A percentile compares a stretch with the other conserved stretches of the same genome.
Evolutionary conservation across 2,888 invertebrate genomes (phyloP).

Genomic region (Cataglyphis albicans): DNA sequence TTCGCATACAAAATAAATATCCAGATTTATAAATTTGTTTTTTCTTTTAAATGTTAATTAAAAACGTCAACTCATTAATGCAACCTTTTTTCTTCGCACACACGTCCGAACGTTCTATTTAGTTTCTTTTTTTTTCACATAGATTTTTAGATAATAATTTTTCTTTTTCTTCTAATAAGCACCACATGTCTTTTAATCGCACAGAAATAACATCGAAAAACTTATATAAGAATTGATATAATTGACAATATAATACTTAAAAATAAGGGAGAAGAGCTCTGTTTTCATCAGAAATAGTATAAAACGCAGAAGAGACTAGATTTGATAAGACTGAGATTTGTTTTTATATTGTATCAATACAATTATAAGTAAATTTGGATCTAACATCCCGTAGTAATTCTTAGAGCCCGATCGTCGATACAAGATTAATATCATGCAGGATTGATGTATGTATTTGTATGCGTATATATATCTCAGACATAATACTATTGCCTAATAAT

Average conservation of each 20-base stretch:
- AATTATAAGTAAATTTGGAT: constrained; percentile 10
- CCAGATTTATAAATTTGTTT: constrained; percentile 13
- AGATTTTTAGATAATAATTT: neutral
- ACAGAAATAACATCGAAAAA: constrained; percentile 14
- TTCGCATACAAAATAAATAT: constrained; percentile 22
- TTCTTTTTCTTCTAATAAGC: constrained; percentile 26
- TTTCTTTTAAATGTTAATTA: neutral
- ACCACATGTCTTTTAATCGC: constrained; percentile 18
- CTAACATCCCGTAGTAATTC: constrained; percentile 6
- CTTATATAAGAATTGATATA: constrained; percentile 11
- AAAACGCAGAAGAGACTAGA: constrained; percentile 35
- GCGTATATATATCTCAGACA: neutral
- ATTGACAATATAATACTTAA: constrained; percentile 37
- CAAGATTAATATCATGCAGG: constrained; percentile 37
- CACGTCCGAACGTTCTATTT: neutral
- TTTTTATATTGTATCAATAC: constrained; percentile 31
- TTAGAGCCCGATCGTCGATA: constrained; percentile 13
- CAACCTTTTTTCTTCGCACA: constrained; percentile 5
- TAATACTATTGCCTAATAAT: constrained; percentile 37
- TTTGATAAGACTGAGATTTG: neutral
- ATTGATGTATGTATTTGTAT: neutral
- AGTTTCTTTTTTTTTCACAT: neutral
- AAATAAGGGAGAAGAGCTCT: constrained; percentile 6
- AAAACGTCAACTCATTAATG: neutral
- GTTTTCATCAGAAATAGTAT: neutral